Conservation (phyloP, 2,113 vertebrate species). For the Melozone crissalis region DNA sequence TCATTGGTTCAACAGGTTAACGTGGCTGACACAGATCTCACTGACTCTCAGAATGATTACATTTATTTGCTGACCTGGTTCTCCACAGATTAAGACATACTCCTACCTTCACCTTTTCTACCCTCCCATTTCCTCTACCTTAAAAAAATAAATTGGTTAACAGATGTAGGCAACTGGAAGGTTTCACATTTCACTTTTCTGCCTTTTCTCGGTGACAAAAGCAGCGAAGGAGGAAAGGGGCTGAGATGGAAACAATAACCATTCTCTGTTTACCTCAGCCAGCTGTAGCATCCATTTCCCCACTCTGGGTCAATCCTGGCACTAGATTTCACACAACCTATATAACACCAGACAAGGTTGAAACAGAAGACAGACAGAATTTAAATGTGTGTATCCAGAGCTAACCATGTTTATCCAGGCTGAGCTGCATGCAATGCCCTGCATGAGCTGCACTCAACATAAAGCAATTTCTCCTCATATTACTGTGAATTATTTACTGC, state of each 20-base stretch:
- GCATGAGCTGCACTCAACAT: neutral
- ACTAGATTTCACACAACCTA: neutral
- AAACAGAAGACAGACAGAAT: neutral
- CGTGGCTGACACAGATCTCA: neutral
- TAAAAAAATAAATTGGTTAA: constrained; percentile 30
- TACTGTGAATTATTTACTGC: constrained; percentile 34
- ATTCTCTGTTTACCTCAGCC: neutral
- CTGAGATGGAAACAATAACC: neutral
- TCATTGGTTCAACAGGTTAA: constrained; percentile 42
- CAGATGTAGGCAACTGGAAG: constrained; percentile 12
- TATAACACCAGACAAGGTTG: neutral
- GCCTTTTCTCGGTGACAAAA: neutral
- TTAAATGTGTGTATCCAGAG: neutral
- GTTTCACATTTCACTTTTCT: constrained; percentile 17
- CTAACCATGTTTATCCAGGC: neutral
- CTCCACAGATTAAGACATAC: constrained; percentile 13
- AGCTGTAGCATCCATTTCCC: neutral
- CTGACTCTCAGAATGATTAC: constrained; percentile 8
- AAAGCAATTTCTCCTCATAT: constrained; percentile 2
- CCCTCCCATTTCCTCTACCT: constrained; percentile 26
- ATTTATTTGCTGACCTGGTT: constrained; percentile 41
- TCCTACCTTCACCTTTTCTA: constrained; percentile 25
- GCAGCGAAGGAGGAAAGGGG: neutral
- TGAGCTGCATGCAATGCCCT: neutral
- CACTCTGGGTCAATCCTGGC: neutral